phyloP scores from a whole-genome alignment of 2,888 invertebrate genomes.

The Drosophila melanosoma region DNA sequence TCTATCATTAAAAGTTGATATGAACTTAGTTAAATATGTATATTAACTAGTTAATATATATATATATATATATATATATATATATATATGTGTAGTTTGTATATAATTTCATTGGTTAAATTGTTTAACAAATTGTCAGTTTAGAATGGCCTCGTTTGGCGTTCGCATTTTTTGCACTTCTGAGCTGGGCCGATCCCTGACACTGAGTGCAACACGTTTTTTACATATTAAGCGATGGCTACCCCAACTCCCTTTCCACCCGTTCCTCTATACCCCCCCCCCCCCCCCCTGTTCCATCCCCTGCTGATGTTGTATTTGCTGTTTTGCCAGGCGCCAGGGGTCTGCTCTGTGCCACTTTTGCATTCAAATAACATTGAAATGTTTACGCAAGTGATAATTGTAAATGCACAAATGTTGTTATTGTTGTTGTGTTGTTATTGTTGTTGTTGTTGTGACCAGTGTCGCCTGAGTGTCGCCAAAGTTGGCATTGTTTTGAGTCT shows the following conservation, averaged over 20 bases:
- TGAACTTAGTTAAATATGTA: constrained; percentile 5
- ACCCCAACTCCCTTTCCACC: not conserved
- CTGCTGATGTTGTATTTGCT: constrained; percentile 20
- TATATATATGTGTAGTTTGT: not conserved
- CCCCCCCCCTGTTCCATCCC: not conserved
- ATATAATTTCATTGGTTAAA: not conserved
- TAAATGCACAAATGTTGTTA: constrained; percentile 34
- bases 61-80: not conserved
- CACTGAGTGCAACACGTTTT: constrained; percentile 63
- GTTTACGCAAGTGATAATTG: constrained; percentile 80
- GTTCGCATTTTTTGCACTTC: constrained; percentile 73
- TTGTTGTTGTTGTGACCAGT: constrained; percentile 26
- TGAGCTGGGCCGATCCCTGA: constrained; percentile 59
- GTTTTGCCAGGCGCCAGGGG: constrained; percentile 62
- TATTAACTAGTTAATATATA: not conserved
- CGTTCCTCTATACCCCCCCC: not conserved
- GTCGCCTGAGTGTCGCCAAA: constrained; percentile 63
- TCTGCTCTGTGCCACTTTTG: constrained; percentile 49
- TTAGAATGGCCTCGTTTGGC: constrained; percentile 61
- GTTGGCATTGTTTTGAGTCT: constrained; percentile 56
- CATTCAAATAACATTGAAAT: constrained; percentile 71
- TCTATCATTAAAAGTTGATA: too few species aligned
- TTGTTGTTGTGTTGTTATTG: constrained; percentile 32
- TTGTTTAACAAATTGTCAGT: constrained; percentile 31
- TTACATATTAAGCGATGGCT: constrained; percentile 71